phyloP scores from a whole-genome alignment of 2,888 invertebrate genomes.

The Dolichomitus sp. region DNA sequence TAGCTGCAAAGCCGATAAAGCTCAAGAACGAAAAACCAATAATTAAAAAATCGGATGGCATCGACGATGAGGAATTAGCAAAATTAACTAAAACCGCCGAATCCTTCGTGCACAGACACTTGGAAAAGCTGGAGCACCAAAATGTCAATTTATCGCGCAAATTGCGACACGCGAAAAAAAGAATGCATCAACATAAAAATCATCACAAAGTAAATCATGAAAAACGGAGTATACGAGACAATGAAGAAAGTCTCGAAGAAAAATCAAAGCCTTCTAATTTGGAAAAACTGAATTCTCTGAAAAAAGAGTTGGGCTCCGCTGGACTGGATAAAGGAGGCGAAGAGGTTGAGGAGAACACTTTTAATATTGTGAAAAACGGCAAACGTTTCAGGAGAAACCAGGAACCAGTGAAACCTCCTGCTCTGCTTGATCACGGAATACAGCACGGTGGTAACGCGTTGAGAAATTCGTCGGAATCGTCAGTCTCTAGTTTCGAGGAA shows the following conservation, averaged over 20 bases:
- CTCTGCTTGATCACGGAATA: conserved; percentile 91
- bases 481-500: conserved; percentile 94
- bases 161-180: conserved; percentile 75
- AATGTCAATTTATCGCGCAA: conserved; percentile 58
- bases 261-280: conserved; percentile 62
- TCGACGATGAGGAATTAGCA: conserved; percentile 37
- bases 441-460: conserved; percentile 92
- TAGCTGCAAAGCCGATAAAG: conserved; percentile 24
- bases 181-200: conserved; percentile 47
- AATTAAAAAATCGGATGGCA: background rate
- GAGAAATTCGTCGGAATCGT: conserved; percentile 89
- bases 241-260: conserved; percentile 75
- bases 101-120: conserved; percentile 70
- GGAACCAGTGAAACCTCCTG: conserved; percentile 75
- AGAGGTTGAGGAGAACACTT: conserved; percentile 60
- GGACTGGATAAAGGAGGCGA: conserved; percentile 47
- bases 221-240: conserved; percentile 80
- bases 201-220: conserved; percentile 66
- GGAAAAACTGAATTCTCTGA: conserved; percentile 33
- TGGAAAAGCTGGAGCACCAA: conserved; percentile 57
- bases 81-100: conserved; percentile 61
- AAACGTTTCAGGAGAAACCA: conserved; percentile 71
- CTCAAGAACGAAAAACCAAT: conserved; percentile 26
- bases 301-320: conserved; percentile 31
- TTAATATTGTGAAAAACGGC: conserved; percentile 46